Evolutionary conservation across 2,113 vertebrate genomes (phyloP).

Genomic region (Chelonoidis abingdonii): DNA sequence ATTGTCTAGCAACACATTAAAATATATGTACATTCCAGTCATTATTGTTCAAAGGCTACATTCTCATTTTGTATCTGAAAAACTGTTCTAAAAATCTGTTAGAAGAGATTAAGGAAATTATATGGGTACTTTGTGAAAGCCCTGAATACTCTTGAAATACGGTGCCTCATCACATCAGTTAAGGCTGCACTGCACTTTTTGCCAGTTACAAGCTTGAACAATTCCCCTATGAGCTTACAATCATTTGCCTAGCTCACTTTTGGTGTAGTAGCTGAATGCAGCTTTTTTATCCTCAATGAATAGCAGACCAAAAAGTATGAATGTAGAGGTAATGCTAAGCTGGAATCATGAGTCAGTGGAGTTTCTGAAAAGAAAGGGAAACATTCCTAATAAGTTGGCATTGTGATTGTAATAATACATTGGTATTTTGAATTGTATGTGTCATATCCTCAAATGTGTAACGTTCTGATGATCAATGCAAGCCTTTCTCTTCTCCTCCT

Average conservation of each 20-base stretch:
- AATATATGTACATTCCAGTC: neutral
- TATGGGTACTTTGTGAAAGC: neutral
- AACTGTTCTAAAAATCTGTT: neutral
- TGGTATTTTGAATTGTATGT: neutral
- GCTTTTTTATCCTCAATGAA: neutral
- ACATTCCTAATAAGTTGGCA: neutral
- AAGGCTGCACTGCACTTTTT: neutral
- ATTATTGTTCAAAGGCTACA: neutral
- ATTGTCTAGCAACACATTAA: neutral
- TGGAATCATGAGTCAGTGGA: neutral
- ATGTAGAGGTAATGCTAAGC: neutral
- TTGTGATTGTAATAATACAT: neutral
- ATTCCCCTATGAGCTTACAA: neutral
- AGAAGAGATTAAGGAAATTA: neutral
- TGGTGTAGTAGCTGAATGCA: neutral
- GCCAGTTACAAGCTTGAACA: neutral
- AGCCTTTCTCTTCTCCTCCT: neutral
- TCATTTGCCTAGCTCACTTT: neutral
- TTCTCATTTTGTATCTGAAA: neutral
- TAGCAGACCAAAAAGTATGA: neutral
- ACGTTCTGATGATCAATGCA: neutral
- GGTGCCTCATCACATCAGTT: neutral
- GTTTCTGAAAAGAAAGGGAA: neutral
- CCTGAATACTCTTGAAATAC: neutral
- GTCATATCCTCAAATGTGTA: neutral